Conservation (phyloP, 2,113 vertebrate genomes). For the Andinoacara biseriatus region DNA sequence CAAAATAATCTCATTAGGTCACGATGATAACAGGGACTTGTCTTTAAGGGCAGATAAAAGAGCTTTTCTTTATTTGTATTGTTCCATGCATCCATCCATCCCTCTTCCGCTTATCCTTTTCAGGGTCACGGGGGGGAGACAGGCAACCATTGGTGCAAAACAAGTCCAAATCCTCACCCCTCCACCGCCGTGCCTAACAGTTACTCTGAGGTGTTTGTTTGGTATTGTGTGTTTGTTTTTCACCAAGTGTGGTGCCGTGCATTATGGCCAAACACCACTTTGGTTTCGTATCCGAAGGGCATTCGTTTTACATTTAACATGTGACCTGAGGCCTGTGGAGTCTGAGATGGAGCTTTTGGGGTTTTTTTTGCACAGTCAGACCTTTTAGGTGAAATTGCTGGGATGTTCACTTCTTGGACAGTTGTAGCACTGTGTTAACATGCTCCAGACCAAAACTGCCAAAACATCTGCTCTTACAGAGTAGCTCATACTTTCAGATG, state of each 20-base stretch:
- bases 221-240: too few species aligned
- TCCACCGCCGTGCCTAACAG: neutral
- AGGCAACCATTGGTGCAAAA: neutral
- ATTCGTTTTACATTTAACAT: neutral
- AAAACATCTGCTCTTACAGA: accelerated
- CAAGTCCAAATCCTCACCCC: accelerated
- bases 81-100: too few species aligned
- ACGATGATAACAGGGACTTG: accelerated
- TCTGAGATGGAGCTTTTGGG: neutral
- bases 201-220: neutral
- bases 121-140: too few species aligned
- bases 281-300: neutral
- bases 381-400: neutral
- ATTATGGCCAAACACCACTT: neutral
- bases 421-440: neutral
- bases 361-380: accelerated
- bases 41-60: accelerated
- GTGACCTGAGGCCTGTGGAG: neutral
- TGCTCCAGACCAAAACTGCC: neutral
- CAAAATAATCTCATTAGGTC: neutral
- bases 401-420: accelerated
- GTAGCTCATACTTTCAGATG: accelerated
- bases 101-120: too few species aligned
- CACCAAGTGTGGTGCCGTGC: too few species aligned
- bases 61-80: neutral